These are phyloP conservation scores for Rhynchomys soricoides DNA, from an alignment of 2,113 vertebrate species.

Conservation along the genomic window DNA sequence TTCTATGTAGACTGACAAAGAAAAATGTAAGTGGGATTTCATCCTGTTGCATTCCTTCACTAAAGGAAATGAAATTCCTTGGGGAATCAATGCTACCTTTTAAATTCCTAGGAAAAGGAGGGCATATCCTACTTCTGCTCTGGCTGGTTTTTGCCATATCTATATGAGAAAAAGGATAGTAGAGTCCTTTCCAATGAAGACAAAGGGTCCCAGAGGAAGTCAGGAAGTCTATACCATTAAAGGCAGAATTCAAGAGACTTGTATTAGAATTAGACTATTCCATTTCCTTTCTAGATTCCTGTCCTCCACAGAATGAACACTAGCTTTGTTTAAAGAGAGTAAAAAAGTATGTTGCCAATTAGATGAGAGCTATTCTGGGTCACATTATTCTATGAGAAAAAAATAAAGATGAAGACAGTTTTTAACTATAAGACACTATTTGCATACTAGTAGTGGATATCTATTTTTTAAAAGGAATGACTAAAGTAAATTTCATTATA, in stretches of 20 bases:
- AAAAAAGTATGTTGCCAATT: background rate
- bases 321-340: background rate
- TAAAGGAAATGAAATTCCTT: slow-evolving; percentile 45
- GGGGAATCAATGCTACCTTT: background rate
- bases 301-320: background rate
- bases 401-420: background rate
- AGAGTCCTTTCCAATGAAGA: background rate
- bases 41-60: slow-evolving; percentile 18
- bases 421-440: background rate
- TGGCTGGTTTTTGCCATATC: background rate
- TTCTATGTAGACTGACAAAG: slow-evolving; percentile 65
- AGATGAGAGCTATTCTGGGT: background rate
- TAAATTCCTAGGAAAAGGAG: background rate
- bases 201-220: background rate
- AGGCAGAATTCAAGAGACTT: background rate
- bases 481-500: slow-evolving; percentile 17
- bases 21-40: background rate
- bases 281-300: background rate
- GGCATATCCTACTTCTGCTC: background rate
- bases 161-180: background rate
- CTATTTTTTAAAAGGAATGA: background rate
- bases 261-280: background rate
- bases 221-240: background rate
- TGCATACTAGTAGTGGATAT: background rate
- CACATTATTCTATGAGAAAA: background rate